Conservation (phyloP, 1,140 invertebrate species). For the Stratiolaelaps scimitus region DNA sequence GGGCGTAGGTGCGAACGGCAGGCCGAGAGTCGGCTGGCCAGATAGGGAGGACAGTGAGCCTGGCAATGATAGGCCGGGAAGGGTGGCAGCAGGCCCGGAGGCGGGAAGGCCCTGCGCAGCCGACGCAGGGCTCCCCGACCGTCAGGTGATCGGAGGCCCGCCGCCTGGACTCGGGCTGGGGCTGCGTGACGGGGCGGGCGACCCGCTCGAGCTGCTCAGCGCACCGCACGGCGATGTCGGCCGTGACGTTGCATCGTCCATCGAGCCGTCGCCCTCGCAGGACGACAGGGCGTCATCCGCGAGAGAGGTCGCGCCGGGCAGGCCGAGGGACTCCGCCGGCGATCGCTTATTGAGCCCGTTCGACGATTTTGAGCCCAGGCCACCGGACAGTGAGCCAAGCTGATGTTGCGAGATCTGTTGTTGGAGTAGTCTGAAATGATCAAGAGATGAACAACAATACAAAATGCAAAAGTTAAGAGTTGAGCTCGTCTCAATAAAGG, state of each 20-base stretch:
- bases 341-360: constrained; percentile 25
- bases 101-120: constrained; percentile 27
- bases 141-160: constrained; percentile 4
- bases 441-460: neutral
- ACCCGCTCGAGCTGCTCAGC: constrained; percentile 9
- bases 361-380: neutral
- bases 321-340: constrained; percentile 23
- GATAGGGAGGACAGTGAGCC: no score
- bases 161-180: constrained; percentile 12
- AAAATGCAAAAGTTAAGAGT: no score
- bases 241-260: constrained; percentile 18
- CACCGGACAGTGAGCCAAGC: neutral
- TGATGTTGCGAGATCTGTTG: constrained; percentile 27
- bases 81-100: constrained; percentile 9
- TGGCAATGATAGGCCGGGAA: neutral
- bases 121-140: constrained; percentile 27
- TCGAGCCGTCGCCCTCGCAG: constrained; percentile 26
- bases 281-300: constrained; percentile 8
- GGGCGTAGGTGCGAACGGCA: constrained; percentile 22
- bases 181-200: constrained; percentile 8
- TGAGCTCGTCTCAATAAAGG: no score
- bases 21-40: neutral
- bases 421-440: constrained; percentile 19
- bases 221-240: constrained; percentile 20
- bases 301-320: constrained; percentile 7